These are phyloP conservation scores for Aromia moschata DNA, from an alignment of 2,888 invertebrate genomes.

Conservation along the genomic window DNA sequence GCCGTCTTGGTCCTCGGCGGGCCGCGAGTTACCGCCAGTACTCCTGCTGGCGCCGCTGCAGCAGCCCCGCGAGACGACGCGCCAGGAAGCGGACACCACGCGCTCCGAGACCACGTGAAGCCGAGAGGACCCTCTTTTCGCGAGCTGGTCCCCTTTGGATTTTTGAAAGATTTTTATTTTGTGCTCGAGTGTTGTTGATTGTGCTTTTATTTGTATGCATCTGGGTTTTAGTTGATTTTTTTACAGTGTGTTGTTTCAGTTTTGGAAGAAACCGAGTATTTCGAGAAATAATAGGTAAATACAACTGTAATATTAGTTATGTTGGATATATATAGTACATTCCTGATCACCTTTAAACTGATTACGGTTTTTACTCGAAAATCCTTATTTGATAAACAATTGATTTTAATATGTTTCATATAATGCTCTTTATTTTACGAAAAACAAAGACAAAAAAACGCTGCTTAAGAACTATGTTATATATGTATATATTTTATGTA, in stretches of 20 bases:
- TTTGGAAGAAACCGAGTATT: too few relatives aligned
- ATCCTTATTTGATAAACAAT: too few relatives aligned
- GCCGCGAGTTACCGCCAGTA: conserved; percentile 40
- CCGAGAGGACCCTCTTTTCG: too few relatives aligned
- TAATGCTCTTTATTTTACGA: too few relatives aligned
- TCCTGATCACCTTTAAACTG: conserved; percentile 1
- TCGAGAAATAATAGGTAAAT: conserved; percentile 4
- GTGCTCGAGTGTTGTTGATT: conserved; percentile 1
- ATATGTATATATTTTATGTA: too few relatives aligned
- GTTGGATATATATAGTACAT: not conserved
- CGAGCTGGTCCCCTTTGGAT: not conserved
- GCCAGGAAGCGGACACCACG: conserved; percentile 38
- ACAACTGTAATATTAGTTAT: not conserved
- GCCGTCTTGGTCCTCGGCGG: conserved; percentile 23
- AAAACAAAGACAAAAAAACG: too few relatives aligned
- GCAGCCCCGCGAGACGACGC: conserved; percentile 34
- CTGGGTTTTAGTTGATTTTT: not conserved
- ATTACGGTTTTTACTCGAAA: not conserved
- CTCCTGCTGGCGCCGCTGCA: conserved; percentile 42
- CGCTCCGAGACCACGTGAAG: conserved; percentile 33
- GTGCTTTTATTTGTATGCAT: not conserved
- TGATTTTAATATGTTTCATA: too few relatives aligned
- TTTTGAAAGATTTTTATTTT: not conserved
- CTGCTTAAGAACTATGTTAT: too few relatives aligned
- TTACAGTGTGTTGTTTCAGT: not conserved